Evolutionary conservation across 2,888 invertebrate genomes (phyloP).

Genomic region (Tenthredo scrophulariae): DNA sequence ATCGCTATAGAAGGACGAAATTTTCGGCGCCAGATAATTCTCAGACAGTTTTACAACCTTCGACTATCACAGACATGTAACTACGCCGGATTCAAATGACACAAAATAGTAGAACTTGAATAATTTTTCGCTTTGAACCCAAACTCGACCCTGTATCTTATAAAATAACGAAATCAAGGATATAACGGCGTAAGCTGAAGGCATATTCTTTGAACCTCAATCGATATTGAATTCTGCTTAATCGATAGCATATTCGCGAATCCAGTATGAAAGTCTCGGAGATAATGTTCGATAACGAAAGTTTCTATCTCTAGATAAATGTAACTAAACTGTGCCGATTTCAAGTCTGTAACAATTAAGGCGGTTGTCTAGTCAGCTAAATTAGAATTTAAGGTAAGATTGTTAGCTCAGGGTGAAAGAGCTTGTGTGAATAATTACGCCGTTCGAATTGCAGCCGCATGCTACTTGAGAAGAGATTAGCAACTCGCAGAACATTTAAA

Average conservation of each 20-base stretch:
- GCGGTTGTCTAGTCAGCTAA: neutral
- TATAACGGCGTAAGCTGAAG: neutral
- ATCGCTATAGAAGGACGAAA: neutral
- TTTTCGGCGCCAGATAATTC: constrained; percentile 22
- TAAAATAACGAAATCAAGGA: neutral
- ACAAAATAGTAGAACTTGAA: neutral
- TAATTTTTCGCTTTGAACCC: neutral
- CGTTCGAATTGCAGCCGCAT: constrained; percentile 7
- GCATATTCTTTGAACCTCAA: neutral
- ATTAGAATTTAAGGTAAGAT: constrained; percentile 29
- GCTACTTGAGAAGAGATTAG: constrained; percentile 8
- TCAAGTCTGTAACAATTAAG: neutral
- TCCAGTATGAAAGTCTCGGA: neutral
- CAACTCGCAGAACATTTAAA: constrained; percentile 14
- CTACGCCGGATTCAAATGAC: neutral
- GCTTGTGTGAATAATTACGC: constrained; percentile 18
- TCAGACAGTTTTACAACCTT: neutral
- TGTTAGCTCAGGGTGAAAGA: neutral
- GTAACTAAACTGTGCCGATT: neutral
- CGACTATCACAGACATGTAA: neutral
- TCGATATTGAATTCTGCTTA: neutral
- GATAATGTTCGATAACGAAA: neutral
- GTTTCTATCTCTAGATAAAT: neutral
- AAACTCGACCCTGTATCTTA: neutral
- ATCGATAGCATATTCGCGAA: neutral